Percentiles rank a stretch among this genome's conserved stretches.
Evolutionary conservation across 2,797 vertebrate genomes (phyloP).

Genomic region (Agapornis canus): DNA sequence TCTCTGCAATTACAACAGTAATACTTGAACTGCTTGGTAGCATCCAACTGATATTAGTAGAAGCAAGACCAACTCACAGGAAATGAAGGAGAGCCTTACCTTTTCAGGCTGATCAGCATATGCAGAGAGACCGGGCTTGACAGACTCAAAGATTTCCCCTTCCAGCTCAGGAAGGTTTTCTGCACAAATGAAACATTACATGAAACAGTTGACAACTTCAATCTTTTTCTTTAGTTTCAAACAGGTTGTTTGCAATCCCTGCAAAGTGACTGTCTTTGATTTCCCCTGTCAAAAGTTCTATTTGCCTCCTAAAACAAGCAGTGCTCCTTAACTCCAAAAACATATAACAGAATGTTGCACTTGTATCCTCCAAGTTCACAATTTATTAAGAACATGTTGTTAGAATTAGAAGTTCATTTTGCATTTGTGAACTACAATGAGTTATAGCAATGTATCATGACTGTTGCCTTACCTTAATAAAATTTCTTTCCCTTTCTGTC

Average conservation of each 20-base stretch:
- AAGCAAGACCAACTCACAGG: not conserved
- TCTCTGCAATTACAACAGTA: not conserved
- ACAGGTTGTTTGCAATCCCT: not conserved
- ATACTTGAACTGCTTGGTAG: not conserved
- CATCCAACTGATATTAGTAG: not conserved
- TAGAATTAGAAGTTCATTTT: not conserved
- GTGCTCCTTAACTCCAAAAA: not conserved
- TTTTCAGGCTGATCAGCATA: conserved; percentile 90
- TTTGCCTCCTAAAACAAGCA: not conserved
- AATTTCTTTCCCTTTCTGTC: not conserved
- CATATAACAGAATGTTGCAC: not conserved
- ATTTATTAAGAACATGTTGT: not conserved
- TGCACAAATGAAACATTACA: conserved; percentile 56
- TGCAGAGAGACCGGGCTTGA: conserved; percentile 95
- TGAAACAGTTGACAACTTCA: not conserved
- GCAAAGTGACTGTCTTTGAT: not conserved
- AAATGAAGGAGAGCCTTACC: conserved; percentile 75
- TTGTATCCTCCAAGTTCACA: not conserved
- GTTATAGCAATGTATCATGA: not conserved
- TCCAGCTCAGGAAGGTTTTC: conserved; percentile 90
- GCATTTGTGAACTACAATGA: not conserved
- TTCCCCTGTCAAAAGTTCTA: not conserved
- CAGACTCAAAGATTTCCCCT: conserved; percentile 94
- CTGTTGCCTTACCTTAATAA: not conserved
- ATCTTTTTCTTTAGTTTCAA: not conserved